Evolutionary conservation across 2,888 invertebrate species (phyloP).

Genomic region (Anagyrus pseudococci): DNA sequence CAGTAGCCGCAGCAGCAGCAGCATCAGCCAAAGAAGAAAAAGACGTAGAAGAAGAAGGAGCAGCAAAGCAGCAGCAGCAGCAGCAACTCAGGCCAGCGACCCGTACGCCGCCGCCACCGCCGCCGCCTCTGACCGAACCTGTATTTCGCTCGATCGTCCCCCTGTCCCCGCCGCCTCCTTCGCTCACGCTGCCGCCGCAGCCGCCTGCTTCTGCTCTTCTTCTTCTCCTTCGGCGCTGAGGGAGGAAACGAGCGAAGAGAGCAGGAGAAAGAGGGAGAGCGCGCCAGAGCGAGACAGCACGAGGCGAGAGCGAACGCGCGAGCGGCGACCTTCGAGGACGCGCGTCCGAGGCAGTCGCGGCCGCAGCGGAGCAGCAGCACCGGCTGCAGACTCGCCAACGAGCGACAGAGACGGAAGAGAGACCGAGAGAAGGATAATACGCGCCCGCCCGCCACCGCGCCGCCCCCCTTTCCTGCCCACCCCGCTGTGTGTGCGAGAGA

Average conservation of each 20-base stretch:
- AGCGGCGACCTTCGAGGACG: constrained; percentile 39
- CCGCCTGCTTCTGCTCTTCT: no score
- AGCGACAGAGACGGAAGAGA: no score
- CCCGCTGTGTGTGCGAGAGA: neutral
- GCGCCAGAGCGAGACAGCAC: no score
- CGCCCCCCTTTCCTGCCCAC: no score
- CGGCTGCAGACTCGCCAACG: no score
- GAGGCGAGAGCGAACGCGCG: no score
- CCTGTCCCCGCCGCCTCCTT: constrained; percentile 11
- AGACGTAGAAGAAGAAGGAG: neutral
- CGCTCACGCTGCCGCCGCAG: constrained; percentile 12
- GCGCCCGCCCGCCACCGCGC: constrained; percentile 21
- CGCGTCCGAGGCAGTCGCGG: constrained; percentile 15
- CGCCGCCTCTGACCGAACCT: constrained; percentile 29
- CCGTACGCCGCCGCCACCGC: neutral
- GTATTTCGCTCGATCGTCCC: constrained; percentile 33
- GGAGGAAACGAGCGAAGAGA: neutral
- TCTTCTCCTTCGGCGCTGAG: neutral
- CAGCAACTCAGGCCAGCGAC: neutral
- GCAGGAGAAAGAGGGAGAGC: constrained; percentile 15
- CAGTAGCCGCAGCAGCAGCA: constrained; percentile 44
- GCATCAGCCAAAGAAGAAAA: constrained; percentile 44
- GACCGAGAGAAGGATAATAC: constrained; percentile 21
- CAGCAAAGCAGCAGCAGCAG: constrained; percentile 1
- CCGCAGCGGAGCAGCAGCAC: neutral